Base-by-base conservation (phyloP, 35 echinoderm and acorn worm genomes). In the Hemicentrotus pulcherrimus region DNA sequence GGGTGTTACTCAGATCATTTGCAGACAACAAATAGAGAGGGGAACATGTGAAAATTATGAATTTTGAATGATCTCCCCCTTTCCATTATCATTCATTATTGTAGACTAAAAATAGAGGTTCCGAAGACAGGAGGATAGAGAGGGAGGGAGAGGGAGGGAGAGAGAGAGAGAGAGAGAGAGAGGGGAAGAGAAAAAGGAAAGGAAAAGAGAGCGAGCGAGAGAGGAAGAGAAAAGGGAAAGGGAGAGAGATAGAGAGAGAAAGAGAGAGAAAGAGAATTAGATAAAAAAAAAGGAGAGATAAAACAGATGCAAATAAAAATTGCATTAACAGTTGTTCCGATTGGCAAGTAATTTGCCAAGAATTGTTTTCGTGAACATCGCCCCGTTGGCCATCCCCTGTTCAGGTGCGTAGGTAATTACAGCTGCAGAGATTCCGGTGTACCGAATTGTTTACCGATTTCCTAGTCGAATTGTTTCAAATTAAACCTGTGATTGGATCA, bases 401-500 rank as follows among this genome's bases (percentile, higher is more conserved):
- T 78, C 65, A 78, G 65, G 65, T 78, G 65, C 28, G 9, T 78
- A 28, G 65, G 7, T 6, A 78, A 78, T 78, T 78, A 78, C 65
- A 78, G 65, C 65, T 78, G 65, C 65, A 7, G 65, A 4, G 65
- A 78, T 78, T 78, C 65, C 65, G 65, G 65, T n/a, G 18, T 78
- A 78, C 22, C 4, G 65, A 28, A 22, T 78, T 78, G 65, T 78
- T 78, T 78, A 78, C 65, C 65, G 65, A 78, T 78, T 78, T 78
- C 65, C 65, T 78, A n/a, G 65, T 78, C 65, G 22, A 78, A 78
- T 78, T 78, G 65, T 78, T 78, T 78, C 22, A 78, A 78, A 78
- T 78, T 78, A 78, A 78, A 78, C 65, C 65, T n/a, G 65, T 78
- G 65, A 78, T 78, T 78, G 28, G 19, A 78, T 78, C 65, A 78